phyloP scores from a whole-genome alignment of 2,797 vertebrate species.

The Orestias chungarensis region DNA sequence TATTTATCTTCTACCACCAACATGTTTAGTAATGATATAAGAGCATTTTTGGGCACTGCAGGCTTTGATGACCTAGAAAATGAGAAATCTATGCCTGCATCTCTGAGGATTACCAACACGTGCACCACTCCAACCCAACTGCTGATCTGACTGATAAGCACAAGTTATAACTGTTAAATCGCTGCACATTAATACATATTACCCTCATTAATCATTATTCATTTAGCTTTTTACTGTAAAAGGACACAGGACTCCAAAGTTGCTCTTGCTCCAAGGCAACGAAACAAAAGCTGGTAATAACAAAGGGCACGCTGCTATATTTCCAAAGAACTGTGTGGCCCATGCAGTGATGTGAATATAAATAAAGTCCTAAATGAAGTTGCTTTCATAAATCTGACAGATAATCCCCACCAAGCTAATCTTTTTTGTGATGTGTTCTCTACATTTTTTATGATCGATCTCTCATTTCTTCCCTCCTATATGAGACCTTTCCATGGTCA shows the following conservation, averaged over 20 bases:
- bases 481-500: conserved; percentile 44
- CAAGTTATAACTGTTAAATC: conserved; percentile 14
- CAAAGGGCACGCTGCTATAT: conserved; percentile 42
- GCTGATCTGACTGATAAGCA: background rate
- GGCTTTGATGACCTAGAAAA: conserved; percentile 16
- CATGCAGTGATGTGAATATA: conserved; percentile 58
- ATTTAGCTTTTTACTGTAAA: conserved; percentile 31
- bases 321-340: conserved; percentile 29
- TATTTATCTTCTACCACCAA: background rate
- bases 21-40: conserved; percentile 1
- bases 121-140: background rate
- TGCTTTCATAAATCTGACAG: conserved; percentile 55
- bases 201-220: conserved; percentile 9
- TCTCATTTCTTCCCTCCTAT: conserved; percentile 36
- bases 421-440: conserved; percentile 55
- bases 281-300: conserved; percentile 32
- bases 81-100: conserved; percentile 1
- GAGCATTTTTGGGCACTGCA: background rate
- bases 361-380: conserved; percentile 67
- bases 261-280: conserved; percentile 25
- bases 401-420: conserved; percentile 56
- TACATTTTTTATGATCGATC: conserved; percentile 71
- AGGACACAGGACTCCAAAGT: conserved; percentile 15
- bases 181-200: conserved; percentile 9
- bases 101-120: background rate